phyloP scores from a whole-genome alignment of 2,797 vertebrate genomes.

The Oreochromis grahami region DNA sequence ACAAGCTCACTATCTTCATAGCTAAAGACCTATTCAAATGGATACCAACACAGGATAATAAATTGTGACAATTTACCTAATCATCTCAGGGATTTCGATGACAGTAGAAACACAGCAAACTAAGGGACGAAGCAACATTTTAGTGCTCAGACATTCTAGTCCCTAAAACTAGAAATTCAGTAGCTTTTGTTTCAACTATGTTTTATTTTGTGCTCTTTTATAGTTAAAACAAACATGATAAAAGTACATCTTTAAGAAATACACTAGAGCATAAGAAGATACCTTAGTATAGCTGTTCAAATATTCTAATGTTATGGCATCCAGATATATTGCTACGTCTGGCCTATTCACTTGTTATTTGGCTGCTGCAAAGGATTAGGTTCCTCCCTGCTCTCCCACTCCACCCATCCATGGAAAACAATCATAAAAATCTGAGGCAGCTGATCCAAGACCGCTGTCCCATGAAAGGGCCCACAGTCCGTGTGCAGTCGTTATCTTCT shows the following conservation, averaged over 20 bases:
- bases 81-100: not conserved
- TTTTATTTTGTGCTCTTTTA: not conserved
- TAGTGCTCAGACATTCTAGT: not conserved
- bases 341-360: constrained; percentile 15
- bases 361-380: constrained; percentile 26
- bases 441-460: constrained; percentile 16
- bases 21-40: not conserved
- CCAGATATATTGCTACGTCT: not conserved
- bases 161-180: not conserved
- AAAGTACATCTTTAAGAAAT: not conserved
- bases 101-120: not conserved
- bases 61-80: not conserved
- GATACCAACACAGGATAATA: not conserved
- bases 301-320: not conserved
- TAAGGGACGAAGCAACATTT: not conserved
- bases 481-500: constrained; percentile 29
- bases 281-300: not conserved
- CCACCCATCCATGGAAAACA: constrained; percentile 49
- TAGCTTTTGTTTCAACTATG: not conserved
- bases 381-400: constrained; percentile 25
- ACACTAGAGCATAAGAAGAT: not conserved
- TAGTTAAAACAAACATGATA: not conserved
- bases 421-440: constrained; percentile 37
- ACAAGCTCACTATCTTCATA: not conserved
- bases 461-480: constrained; percentile 26